phyloP scores from a whole-genome alignment of 2,888 invertebrate genomes.

The Seira ritae region DNA sequence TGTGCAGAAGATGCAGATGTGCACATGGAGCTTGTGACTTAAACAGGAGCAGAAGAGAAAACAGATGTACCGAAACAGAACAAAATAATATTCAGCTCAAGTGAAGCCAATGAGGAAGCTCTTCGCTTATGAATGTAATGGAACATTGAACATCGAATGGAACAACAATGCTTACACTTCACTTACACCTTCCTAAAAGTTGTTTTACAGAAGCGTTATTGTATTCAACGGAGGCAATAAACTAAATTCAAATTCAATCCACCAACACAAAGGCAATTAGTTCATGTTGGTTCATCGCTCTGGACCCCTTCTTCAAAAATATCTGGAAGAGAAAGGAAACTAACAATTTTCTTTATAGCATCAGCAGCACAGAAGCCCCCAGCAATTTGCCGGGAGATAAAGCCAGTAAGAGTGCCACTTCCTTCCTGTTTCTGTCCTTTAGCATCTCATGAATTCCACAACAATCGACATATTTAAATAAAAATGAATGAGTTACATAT shows the following conservation, averaged over 20 bases:
- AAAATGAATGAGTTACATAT: no score
- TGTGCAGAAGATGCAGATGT: constrained; percentile 55
- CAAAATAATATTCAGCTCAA: not conserved
- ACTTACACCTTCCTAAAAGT: constrained; percentile 1
- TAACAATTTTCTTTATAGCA: no score
- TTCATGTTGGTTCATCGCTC: not conserved
- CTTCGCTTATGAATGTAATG: not conserved
- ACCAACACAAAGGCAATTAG: not conserved
- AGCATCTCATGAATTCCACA: no score
- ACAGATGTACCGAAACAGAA: constrained; percentile 24
- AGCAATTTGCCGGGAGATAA: no score
- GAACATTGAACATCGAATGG: constrained; percentile 34
- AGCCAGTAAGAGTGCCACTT: no score
- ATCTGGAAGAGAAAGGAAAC: no score
- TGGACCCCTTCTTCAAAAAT: no score
- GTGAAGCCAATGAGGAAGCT: constrained; percentile 7
- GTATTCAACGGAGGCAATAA: not conserved
- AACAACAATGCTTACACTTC: no score
- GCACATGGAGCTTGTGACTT: constrained; percentile 23
- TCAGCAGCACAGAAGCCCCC: no score
- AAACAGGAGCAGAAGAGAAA: constrained; percentile 8
- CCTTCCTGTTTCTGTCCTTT: no score
- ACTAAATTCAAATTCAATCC: not conserved
- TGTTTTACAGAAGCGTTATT: not conserved
- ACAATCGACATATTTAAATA: no score